phyloP scores from a whole-genome alignment of 2,113 vertebrate genomes.

The Oreochromis spilurus region DNA sequence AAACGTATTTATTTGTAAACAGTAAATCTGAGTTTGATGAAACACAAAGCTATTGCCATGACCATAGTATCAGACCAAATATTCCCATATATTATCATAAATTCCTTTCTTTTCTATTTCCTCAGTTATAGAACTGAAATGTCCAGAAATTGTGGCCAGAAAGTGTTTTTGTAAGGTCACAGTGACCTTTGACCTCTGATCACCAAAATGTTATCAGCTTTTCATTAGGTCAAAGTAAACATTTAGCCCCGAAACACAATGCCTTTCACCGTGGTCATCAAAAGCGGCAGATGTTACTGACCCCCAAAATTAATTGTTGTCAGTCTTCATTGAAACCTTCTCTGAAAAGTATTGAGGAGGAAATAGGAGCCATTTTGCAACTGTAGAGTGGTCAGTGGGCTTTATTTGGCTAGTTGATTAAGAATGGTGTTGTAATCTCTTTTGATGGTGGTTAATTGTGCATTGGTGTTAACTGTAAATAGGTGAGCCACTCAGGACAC shows the following conservation, averaged over 20 bases:
- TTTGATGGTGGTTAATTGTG: conserved; percentile 5
- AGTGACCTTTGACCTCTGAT: not conserved
- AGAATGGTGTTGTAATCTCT: not conserved
- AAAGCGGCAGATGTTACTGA: not conserved
- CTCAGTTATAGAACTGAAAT: not conserved
- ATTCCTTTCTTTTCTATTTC: not conserved
- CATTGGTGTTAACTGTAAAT: conserved; percentile 10
- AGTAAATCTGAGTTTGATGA: not conserved
- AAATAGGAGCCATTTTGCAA: not conserved
- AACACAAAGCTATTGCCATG: not conserved
- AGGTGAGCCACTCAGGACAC: not conserved
- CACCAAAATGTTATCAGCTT: not conserved
- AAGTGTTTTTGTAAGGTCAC: not conserved
- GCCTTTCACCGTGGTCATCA: not conserved
- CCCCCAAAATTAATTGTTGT: not conserved
- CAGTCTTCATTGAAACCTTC: not conserved
- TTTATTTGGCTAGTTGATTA: conserved; percentile 2
- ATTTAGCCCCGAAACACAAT: not conserved
- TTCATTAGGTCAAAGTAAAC: not conserved
- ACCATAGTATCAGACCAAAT: not conserved
- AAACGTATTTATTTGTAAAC: not conserved
- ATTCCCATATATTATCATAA: not conserved
- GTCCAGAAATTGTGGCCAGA: not conserved
- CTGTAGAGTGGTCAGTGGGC: not conserved
- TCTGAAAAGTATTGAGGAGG: not conserved